These are phyloP conservation scores for Bryconaethiops microstoma DNA, from an alignment of 2,797 vertebrate genomes.

Conservation along the genomic window DNA sequence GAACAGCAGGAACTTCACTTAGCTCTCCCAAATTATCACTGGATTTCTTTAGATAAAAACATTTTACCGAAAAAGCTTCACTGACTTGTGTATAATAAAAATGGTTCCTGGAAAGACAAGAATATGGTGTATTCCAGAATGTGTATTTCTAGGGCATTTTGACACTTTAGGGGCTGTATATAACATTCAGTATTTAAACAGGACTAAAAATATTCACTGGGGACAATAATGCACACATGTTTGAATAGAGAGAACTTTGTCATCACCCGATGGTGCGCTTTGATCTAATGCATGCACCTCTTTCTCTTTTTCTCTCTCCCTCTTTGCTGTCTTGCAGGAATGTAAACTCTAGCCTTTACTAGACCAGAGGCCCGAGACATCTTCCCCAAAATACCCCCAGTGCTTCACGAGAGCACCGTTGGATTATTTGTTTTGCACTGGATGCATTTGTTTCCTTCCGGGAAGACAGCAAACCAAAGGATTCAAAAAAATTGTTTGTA, in stretches of 20 bases:
- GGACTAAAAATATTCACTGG: background rate
- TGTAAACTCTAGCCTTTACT: constrained; percentile 88
- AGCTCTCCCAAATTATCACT: no score
- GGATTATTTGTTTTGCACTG: constrained; percentile 80
- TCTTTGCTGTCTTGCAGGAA: constrained; percentile 98
- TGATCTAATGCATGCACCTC: constrained; percentile 80
- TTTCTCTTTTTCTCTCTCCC: constrained; percentile 90
- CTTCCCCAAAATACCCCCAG: constrained; percentile 81
- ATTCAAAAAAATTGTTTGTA: constrained; percentile 69
- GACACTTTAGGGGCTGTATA: no score
- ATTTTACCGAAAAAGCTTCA: no score
- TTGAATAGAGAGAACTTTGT: background rate
- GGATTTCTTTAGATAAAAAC: no score
- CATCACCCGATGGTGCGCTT: constrained; percentile 55
- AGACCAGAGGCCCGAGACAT: constrained; percentile 85
- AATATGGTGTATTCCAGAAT: no score
- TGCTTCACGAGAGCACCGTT: constrained; percentile 86
- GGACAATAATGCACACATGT: background rate
- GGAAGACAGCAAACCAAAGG: constrained; percentile 95
- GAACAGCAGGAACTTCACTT: background rate
- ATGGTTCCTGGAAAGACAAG: no score
- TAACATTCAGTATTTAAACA: background rate
- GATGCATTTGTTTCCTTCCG: constrained; percentile 81
- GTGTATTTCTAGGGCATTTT: no score
- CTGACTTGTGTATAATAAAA: no score